A percentile compares a stretch with the other conserved stretches of the same genome.
Evolutionary conservation across 2,888 invertebrate species (phyloP).

Genomic region (Caenorhabditis sulstoni): DNA sequence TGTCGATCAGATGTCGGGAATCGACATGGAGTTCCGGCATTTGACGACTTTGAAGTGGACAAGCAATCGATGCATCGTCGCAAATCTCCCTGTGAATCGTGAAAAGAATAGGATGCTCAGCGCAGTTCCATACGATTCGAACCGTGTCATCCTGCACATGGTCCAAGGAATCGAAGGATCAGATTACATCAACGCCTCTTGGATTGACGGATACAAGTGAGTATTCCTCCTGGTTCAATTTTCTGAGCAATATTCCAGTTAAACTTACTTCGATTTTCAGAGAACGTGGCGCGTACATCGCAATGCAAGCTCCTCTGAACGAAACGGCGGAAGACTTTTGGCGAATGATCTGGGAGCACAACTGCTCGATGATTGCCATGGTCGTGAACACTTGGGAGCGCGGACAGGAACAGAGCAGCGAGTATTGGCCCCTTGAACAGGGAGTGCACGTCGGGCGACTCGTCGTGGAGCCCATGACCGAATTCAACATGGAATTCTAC

Average conservation of each 20-base stretch:
- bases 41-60: slow-evolving; percentile 94
- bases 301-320: slow-evolving; percentile 96
- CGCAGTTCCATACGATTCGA: slow-evolving; percentile 96
- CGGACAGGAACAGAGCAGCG: slow-evolving; percentile 94
- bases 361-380: slow-evolving; percentile 99
- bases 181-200: slow-evolving; percentile 98
- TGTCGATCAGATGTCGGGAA: slow-evolving; percentile 82
- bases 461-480: slow-evolving; percentile 98
- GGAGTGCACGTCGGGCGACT: slow-evolving; percentile 87
- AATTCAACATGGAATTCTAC: slow-evolving; percentile 99
- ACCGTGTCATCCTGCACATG: slow-evolving; percentile 81
- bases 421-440: slow-evolving; percentile 97
- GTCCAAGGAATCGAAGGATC: slow-evolving; percentile 83
- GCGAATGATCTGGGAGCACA: slow-evolving; percentile 99
- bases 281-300: slow-evolving; percentile 92
- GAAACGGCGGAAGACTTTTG: slow-evolving; percentile 99
- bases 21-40: slow-evolving; percentile 84
- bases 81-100: slow-evolving; percentile 96
- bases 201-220: slow-evolving; percentile 88
- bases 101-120: slow-evolving; percentile 98
- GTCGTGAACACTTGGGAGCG: slow-evolving; percentile 81
- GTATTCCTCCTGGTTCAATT: too few relatives aligned
- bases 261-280: slow-evolving; percentile 44
- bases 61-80: slow-evolving; percentile 93
- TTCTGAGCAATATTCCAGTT: too few relatives aligned